phyloP scores from a whole-genome alignment of 2,797 vertebrate species.

The Pangasius sanitwongsei region DNA sequence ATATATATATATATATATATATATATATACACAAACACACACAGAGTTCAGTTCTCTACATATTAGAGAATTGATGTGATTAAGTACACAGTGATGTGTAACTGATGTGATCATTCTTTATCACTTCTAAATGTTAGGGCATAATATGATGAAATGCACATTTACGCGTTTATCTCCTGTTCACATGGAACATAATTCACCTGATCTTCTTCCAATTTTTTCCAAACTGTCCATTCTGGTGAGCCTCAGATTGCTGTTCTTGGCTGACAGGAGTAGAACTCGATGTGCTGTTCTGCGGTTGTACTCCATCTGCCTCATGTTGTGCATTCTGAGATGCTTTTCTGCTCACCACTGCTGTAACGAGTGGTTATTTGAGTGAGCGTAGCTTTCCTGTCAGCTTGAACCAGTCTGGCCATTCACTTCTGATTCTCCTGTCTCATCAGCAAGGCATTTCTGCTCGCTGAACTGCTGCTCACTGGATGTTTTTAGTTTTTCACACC shows the following conservation, averaged over 20 bases:
- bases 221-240: background rate
- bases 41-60: too few species aligned
- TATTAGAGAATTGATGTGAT: too few species aligned
- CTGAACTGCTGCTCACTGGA: background rate
- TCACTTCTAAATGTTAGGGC: too few species aligned
- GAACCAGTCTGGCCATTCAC: background rate
- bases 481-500: background rate
- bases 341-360: background rate
- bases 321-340: background rate
- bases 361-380: background rate
- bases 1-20: too few species aligned
- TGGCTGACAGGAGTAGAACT: background rate
- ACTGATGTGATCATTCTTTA: background rate
- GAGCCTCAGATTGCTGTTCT: background rate
- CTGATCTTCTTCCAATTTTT: background rate
- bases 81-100: too few species aligned
- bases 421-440: background rate
- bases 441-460: too few species aligned
- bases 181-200: background rate
- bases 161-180: background rate
- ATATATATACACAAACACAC: too few species aligned
- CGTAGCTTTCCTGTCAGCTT: background rate
- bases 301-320: background rate
- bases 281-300: background rate
- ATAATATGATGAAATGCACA: too few species aligned